Conservation (phyloP, 2,797 vertebrate species). For the Salmo trutta region DNA sequence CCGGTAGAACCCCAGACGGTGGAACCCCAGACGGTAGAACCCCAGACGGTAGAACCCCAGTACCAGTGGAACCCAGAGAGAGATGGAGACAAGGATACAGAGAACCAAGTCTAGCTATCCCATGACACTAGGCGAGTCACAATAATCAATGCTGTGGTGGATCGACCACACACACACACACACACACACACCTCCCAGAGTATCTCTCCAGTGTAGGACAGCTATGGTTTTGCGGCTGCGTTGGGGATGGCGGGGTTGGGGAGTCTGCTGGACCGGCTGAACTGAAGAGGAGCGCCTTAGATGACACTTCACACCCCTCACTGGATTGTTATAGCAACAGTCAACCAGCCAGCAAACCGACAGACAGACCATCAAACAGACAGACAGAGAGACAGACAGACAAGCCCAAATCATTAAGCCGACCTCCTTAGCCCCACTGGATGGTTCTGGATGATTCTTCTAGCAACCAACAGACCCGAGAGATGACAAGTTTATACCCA, state of each 20-base stretch:
- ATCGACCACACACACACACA: slow-evolving; percentile 8
- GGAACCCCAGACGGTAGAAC: background rate
- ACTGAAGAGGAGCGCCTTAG: slow-evolving; percentile 35
- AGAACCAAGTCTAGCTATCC: background rate
- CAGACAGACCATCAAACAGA: background rate
- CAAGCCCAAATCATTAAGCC: too few species aligned
- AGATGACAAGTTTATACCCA: background rate
- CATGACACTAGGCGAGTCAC: slow-evolving; percentile 15
- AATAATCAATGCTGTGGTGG: background rate
- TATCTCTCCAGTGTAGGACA: slow-evolving; percentile 52
- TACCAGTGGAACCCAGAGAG: background rate
- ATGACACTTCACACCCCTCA: slow-evolving; percentile 7
- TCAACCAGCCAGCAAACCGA: background rate
- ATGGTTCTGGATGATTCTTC: too few species aligned
- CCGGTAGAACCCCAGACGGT: background rate
- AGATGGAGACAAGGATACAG: background rate
- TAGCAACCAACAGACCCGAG: too few species aligned
- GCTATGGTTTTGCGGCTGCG: slow-evolving; percentile 50
- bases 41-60: background rate
- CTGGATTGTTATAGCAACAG: slow-evolving; percentile 9
- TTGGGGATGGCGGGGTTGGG: slow-evolving; percentile 16
- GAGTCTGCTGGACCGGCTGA: slow-evolving; percentile 31
- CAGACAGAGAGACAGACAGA: too few species aligned
- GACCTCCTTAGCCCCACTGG: too few species aligned
- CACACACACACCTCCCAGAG: slow-evolving; percentile 63